Percentiles rank a stretch among this genome's conserved stretches.
Evolutionary conservation across 2,113 vertebrate species (phyloP).

Genomic region (Chlamydotis undulata): DNA sequence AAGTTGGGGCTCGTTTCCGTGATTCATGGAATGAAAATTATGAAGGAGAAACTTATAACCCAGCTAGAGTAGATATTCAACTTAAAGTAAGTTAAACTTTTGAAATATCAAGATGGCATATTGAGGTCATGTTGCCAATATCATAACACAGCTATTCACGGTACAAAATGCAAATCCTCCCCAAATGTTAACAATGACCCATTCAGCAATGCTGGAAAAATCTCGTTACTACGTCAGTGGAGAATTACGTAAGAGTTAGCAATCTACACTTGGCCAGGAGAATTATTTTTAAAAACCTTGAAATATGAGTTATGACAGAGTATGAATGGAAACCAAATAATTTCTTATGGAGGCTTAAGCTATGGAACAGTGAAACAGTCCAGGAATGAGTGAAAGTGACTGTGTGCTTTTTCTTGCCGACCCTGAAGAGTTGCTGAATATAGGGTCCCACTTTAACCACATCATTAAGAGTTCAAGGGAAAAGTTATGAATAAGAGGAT

Average conservation of each 20-base stretch:
- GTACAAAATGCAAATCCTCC: background rate
- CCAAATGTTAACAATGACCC: background rate
- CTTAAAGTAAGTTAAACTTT: background rate
- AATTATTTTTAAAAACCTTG: conserved; percentile 33
- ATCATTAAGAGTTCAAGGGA: background rate
- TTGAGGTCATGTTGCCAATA: background rate
- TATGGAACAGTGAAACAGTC: background rate
- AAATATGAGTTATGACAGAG: conserved; percentile 13
- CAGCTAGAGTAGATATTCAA: background rate
- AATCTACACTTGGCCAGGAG: background rate
- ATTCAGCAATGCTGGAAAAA: conserved; percentile 30
- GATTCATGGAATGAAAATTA: conserved; percentile 26
- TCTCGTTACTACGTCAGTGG: background rate
- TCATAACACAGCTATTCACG: background rate
- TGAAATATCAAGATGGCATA: background rate
- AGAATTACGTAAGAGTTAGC: conserved; percentile 13
- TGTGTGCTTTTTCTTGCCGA: background rate
- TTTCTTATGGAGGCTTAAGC: background rate
- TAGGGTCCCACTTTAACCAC: background rate
- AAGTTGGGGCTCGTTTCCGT: background rate
- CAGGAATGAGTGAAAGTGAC: background rate
- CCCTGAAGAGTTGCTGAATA: background rate
- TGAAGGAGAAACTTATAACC: background rate
- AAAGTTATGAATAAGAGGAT: background rate
- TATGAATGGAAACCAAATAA: conserved; percentile 8